These are phyloP conservation scores for Percina caprodes DNA, from an alignment of 2,113 vertebrate species.

Conservation along the genomic window DNA sequence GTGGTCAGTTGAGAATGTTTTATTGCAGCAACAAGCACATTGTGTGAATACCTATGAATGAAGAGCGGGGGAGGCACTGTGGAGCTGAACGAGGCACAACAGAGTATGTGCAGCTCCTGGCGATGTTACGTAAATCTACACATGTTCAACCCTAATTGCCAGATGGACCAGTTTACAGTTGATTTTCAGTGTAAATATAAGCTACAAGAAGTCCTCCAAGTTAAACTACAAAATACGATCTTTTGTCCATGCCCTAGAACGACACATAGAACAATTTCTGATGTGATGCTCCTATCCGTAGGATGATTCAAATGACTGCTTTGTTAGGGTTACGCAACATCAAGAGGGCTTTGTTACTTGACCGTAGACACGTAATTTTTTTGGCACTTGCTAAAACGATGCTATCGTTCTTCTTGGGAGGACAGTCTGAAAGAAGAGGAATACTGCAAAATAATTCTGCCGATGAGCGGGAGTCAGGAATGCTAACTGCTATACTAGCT, in stretches of 20 bases:
- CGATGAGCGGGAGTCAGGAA: background rate
- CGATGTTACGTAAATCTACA: background rate
- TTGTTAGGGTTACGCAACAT: background rate
- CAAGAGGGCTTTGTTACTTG: background rate
- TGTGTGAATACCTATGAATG: background rate
- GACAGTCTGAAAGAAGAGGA: background rate
- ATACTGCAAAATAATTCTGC: no score
- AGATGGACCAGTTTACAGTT: background rate
- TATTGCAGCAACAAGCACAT: slow-evolving; percentile 18
- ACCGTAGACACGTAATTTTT: background rate
- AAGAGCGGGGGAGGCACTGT: background rate
- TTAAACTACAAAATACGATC: no score
- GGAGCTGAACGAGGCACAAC: background rate
- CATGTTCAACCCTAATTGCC: background rate
- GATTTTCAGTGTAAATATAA: background rate
- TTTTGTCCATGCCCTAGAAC: no score
- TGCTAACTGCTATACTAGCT: no score
- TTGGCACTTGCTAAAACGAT: background rate
- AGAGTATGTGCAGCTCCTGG: background rate
- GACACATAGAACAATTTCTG: no score
- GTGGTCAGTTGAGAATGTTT: slow-evolving; percentile 15
- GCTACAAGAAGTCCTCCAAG: no score
- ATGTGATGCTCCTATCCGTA: no score
- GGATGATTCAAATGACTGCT: background rate
- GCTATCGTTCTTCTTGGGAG: background rate